Evolutionary conservation across 2,888 invertebrate genomes (phyloP).

Genomic region (Drosophila emarginata): DNA sequence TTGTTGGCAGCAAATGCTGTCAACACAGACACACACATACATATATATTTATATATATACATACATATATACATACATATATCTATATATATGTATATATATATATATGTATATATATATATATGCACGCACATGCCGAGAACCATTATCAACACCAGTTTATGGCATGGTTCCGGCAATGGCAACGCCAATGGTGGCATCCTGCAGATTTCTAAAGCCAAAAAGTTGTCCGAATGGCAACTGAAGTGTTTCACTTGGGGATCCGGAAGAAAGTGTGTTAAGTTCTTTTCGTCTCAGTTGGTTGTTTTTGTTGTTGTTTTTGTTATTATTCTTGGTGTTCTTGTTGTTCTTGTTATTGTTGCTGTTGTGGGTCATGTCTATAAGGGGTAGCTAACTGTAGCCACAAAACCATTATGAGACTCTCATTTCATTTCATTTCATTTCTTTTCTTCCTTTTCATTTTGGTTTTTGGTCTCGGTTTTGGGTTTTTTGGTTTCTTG

Average conservation of each 20-base stretch:
- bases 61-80: slow-evolving; percentile 10
- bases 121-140: slow-evolving; percentile 24
- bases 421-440: not conserved
- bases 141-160: slow-evolving; percentile 60
- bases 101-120: not conserved
- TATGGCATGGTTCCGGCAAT: slow-evolving; percentile 61
- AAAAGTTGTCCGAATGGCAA: slow-evolving; percentile 54
- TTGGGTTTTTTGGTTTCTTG: slow-evolving; percentile 37
- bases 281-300: slow-evolving; percentile 41
- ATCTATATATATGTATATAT: too few relatives aligned
- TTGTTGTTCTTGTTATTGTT: not conserved
- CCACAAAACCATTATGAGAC: slow-evolving; percentile 6
- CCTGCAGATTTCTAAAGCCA: slow-evolving; percentile 67
- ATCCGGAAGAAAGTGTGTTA: slow-evolving; percentile 52
- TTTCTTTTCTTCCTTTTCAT: not conserved
- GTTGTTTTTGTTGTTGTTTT: not conserved
- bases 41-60: not conserved
- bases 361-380: not conserved
- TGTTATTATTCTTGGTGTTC: too few relatives aligned
- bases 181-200: slow-evolving; percentile 32
- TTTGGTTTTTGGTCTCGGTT: not conserved
- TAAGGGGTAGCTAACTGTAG: slow-evolving; percentile 3
- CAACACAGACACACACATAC: slow-evolving; percentile 44
- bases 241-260: slow-evolving; percentile 51
- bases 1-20: slow-evolving; percentile 74